Conservation (phyloP, 2,113 vertebrate genomes). For the Thryonomys swinderianus region DNA sequence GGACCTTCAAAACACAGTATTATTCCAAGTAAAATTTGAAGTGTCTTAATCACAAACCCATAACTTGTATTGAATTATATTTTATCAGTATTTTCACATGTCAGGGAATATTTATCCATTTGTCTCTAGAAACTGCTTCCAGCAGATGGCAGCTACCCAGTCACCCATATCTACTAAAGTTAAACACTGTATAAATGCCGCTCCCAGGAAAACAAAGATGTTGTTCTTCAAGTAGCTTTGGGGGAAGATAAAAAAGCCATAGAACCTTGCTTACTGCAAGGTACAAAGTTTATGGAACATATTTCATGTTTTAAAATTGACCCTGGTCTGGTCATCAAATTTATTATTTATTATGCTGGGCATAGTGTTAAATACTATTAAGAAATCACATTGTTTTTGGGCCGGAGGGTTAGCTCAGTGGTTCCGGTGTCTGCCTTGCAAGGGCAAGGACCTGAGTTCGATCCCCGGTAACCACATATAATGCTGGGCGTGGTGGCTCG, state of each 20-base stretch:
- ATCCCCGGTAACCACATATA: no score
- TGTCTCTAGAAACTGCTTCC: neutral
- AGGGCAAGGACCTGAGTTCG: no score
- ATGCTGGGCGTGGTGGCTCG: no score
- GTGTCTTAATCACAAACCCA: neutral
- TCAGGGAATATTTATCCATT: neutral
- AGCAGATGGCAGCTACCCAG: neutral
- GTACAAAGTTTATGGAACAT: slow-evolving; percentile 31
- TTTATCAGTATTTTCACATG: slow-evolving; percentile 10
- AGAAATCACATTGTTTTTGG: neutral
- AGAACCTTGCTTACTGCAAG: neutral
- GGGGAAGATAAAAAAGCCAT: neutral
- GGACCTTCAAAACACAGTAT: neutral
- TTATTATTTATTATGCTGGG: neutral
- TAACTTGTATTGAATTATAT: neutral
- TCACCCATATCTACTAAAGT: neutral
- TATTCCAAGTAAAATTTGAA: slow-evolving; percentile 34
- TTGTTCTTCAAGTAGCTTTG: slow-evolving; percentile 10
- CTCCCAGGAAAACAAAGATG: neutral
- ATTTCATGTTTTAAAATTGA: neutral
- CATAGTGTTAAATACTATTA: neutral
- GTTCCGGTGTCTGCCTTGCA: no score
- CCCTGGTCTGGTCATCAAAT: neutral
- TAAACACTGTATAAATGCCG: neutral
- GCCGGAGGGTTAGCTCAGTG: no score